Base-by-base conservation (phyloP, 2,888 invertebrate species). In the Anarsia innoxiella region DNA sequence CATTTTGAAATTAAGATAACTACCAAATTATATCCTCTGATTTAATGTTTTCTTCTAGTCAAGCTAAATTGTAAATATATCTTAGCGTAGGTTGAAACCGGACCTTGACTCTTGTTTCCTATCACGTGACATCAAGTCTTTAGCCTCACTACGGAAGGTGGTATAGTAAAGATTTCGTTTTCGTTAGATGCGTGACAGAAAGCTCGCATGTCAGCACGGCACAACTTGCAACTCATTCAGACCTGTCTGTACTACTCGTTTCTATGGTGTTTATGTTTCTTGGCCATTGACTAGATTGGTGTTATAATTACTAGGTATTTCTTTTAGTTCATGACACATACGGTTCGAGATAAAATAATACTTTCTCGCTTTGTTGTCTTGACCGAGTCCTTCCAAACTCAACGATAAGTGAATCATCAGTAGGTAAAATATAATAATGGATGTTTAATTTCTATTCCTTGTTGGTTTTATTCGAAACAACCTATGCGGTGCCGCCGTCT, bases 131-230 rank as follows among this genome's bases (percentile, higher is more conserved):
- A 39, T 34, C 32, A 34, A 41, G 45, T 41, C 45, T 48, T 47
- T 45, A 41, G 41, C 32, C 39, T 38, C 39, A 34, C 39, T 39
- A 37, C 39, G 34, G 39, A 39, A 39, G 39, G 35, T 41, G 38
- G 34, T 39, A 31, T 38, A 43, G 44, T 42, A 43, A 40, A 51
- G 59, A 56, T 59, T 45, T 62, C 62, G 68, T 56, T 67, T 64
- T 63, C 61, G 52, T 56, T 62, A 42, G 60, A 68, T 69, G 71
- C 71, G 71, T 72, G 71, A 69, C 71, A 68, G 40, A 31, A 35
- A 28, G 44, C 51, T 67, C 59, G 67, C 68, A 67, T 67, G 68
- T 61, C 64, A 59, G 49, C 68, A 68, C 68, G 68, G 55, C 52
- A 56, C 47, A 46, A 54, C 54, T 46, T 56, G 48, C 42, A 59